Evolutionary conservation across 2,113 vertebrate species (phyloP).

Genomic region (Chrysochloris asiatica): DNA sequence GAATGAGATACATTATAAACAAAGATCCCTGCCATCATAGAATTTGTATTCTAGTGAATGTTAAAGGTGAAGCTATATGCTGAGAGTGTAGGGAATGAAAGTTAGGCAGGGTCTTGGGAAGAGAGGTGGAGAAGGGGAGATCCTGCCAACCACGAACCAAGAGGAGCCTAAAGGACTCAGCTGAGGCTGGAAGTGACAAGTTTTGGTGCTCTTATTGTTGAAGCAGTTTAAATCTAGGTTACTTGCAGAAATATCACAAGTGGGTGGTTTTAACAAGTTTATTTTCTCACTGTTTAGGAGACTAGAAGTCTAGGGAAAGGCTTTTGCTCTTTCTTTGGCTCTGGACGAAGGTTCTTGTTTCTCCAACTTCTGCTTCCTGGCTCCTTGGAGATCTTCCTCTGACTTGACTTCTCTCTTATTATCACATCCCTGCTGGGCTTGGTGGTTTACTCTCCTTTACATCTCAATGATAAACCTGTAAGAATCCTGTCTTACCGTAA

Average conservation of each 20-base stretch:
- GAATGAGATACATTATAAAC: neutral
- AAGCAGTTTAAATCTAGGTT: neutral
- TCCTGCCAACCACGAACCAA: rapidly evolving
- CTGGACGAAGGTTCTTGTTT: neutral
- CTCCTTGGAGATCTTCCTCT: neutral
- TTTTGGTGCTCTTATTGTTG: neutral
- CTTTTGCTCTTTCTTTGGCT: neutral
- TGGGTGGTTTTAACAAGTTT: neutral
- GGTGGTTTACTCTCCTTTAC: neutral
- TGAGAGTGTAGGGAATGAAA: neutral
- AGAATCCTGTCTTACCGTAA: neutral
- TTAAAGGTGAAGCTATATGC: neutral
- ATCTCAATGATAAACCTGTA: neutral
- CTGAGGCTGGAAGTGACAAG: neutral
- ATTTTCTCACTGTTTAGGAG: neutral
- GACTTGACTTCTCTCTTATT: neutral
- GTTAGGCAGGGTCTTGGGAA: neutral
- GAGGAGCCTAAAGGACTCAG: neutral
- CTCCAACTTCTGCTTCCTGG: neutral
- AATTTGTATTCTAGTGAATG: neutral
- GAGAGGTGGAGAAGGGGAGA: neutral
- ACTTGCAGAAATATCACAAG: neutral
- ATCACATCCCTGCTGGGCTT: neutral
- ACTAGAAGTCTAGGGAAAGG: neutral
- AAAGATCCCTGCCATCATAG: neutral